Evolutionary conservation across 2,888 invertebrate species (phyloP).

Genomic region (Ectobius pallidus): DNA sequence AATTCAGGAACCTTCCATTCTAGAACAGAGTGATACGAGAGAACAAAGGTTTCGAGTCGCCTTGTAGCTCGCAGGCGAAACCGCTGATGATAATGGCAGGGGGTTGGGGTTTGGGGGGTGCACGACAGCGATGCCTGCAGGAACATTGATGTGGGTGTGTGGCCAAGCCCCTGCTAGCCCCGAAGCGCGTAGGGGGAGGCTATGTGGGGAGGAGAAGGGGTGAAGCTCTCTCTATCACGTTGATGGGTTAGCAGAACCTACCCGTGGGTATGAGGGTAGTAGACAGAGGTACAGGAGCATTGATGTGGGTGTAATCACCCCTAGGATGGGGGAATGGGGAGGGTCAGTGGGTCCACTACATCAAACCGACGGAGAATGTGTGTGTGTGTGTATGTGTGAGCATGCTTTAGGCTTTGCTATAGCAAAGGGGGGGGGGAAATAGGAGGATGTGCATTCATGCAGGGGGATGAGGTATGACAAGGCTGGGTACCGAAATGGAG

Average conservation of each 20-base stretch:
- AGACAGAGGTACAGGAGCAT: neutral
- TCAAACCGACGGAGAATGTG: slow-evolving; percentile 17
- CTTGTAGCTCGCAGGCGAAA: slow-evolving; percentile 13
- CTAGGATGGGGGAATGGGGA: neutral
- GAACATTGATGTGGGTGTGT: slow-evolving; percentile 18
- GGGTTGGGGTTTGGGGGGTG: no score
- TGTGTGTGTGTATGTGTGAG: neutral
- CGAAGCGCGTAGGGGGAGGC: no score
- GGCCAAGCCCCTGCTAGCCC: slow-evolving; percentile 8
- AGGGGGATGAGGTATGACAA: slow-evolving; percentile 5
- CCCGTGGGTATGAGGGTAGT: neutral
- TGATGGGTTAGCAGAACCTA: slow-evolving; percentile 4
- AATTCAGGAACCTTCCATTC: no score
- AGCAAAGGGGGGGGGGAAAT: neutral
- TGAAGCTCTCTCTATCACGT: neutral
- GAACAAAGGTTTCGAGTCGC: neutral
- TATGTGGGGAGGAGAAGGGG: neutral
- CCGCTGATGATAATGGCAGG: slow-evolving; percentile 19
- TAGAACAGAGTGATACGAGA: no score
- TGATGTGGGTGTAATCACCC: slow-evolving; percentile 23
- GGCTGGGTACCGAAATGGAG: neutral
- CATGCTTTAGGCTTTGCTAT: neutral
- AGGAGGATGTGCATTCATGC: neutral
- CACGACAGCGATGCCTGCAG: slow-evolving; percentile 1
- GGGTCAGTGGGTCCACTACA: slow-evolving; percentile 31